These are phyloP conservation scores for Coptotermes formosanus DNA, from an alignment of 1,140 invertebrate species.

Conservation along the genomic window DNA sequence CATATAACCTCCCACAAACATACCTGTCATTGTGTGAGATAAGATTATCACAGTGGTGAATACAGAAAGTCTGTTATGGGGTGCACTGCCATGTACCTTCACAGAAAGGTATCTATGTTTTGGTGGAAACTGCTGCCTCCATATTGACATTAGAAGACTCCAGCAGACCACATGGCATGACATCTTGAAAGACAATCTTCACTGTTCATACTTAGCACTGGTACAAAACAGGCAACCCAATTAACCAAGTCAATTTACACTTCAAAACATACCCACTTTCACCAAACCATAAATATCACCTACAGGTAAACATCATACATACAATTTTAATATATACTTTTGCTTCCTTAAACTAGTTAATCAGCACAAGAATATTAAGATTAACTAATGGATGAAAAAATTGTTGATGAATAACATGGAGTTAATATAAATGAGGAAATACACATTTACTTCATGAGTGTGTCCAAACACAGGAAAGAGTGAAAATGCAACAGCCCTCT, in stretches of 20 bases:
- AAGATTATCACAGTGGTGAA: no score
- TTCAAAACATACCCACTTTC: neutral
- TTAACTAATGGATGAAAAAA: slow-evolving; percentile 24
- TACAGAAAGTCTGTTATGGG: no score
- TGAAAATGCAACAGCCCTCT: slow-evolving; percentile 32
- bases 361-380: slow-evolving; percentile 23
- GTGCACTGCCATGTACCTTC: no score
- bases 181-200: no score
- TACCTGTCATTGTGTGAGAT: no score
- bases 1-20: neutral
- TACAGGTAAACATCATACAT: slow-evolving; percentile 14
- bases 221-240: neutral
- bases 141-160: no score
- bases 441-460: neutral
- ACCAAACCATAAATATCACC: neutral
- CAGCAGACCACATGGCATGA: no score
- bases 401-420: slow-evolving; percentile 3
- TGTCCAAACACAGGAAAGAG: slow-evolving; percentile 2
- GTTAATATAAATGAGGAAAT: slow-evolving; percentile 14
- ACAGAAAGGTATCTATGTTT: no score
- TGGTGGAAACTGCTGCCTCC: no score
- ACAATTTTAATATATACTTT: neutral
- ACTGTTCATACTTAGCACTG: no score
- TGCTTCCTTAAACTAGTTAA: slow-evolving; percentile 24
- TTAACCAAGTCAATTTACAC: slow-evolving; percentile 16